These are phyloP conservation scores for Zygaena filipendulae DNA, from an alignment of 2,888 invertebrate species.

Conservation along the genomic window DNA sequence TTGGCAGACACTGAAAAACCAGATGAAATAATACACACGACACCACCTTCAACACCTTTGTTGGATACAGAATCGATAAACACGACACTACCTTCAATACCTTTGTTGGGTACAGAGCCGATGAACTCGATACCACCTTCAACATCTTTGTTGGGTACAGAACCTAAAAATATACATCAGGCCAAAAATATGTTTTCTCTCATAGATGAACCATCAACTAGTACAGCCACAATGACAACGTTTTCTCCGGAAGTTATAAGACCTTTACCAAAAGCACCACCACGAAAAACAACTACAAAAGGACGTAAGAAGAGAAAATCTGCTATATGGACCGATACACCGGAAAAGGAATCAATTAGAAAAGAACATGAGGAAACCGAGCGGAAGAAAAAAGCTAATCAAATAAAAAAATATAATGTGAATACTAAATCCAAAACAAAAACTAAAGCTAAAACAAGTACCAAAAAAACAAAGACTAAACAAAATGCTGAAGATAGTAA, in stretches of 20 bases:
- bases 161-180: no score
- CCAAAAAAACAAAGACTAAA: not conserved
- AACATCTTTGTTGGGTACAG: no score
- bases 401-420: constrained; percentile 7
- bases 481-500: not conserved
- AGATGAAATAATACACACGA: no score
- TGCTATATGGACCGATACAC: constrained; percentile 19
- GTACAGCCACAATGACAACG: not conserved
- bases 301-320: constrained; percentile 14
- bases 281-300: not conserved
- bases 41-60: no score
- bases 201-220: no score
- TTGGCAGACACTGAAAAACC: no score
- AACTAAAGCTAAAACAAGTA: constrained; percentile 6
- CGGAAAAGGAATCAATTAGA: constrained; percentile 17
- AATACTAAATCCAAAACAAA: not conserved
- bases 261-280: constrained; percentile 14
- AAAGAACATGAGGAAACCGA: constrained; percentile 14
- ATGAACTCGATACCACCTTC: no score
- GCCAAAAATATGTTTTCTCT: no score
- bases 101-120: no score
- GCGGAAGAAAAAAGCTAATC: constrained; percentile 10
- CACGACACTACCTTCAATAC: no score
- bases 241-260: constrained; percentile 15
- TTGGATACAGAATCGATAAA: no score